phyloP scores from a whole-genome alignment of 1,140 invertebrate genomes.

The Papilio aristodemus region DNA sequence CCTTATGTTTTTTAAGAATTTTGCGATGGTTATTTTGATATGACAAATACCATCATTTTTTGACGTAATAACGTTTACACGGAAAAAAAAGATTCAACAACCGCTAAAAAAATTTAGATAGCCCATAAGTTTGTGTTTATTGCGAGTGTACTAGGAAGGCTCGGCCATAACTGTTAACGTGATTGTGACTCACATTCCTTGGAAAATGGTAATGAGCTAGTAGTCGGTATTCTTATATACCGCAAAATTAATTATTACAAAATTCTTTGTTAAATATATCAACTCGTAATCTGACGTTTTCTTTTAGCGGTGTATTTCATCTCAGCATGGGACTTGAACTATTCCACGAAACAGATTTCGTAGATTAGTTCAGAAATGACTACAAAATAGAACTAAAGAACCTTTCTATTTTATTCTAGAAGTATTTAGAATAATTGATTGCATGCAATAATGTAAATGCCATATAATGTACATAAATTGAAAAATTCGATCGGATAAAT shows the following conservation, averaged over 20 bases:
- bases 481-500: no score
- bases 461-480: no score
- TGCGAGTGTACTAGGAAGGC: background rate
- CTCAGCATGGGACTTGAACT: background rate
- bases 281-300: background rate
- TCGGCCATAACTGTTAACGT: constrained; percentile 7
- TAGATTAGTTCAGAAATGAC: background rate
- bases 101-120: background rate
- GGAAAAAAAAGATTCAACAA: constrained; percentile 9
- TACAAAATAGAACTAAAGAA: no score
- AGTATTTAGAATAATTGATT: no score
- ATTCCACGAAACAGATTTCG: background rate
- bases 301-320: background rate
- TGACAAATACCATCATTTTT: background rate
- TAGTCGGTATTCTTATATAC: background rate
- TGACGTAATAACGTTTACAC: background rate
- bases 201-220: constrained; percentile 1
- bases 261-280: background rate
- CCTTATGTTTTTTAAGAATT: background rate
- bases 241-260: constrained; percentile 14
- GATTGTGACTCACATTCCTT: background rate
- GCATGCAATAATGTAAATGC: no score
- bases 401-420: no score
- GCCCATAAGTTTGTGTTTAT: background rate
- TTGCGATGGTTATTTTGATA: background rate